Percentiles rank a stretch among this genome's conserved stretches.
Conservation (phyloP, 2,113 vertebrate genomes). For the Phylloscopus whistleri region DNA sequence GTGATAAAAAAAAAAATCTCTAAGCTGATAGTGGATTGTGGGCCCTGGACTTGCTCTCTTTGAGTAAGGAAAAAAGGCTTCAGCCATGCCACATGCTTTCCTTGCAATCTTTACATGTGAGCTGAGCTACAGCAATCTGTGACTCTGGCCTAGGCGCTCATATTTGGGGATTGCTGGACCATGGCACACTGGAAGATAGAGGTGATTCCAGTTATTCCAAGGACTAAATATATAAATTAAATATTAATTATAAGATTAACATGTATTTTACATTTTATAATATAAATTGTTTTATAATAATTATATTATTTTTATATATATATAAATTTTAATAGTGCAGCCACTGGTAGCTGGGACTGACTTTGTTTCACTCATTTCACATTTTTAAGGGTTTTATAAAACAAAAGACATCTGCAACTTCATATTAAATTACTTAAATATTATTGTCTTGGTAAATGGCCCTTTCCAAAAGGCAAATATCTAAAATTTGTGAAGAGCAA, state of each 20-base stretch:
- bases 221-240: neutral
- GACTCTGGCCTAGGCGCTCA: neutral
- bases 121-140: neutral
- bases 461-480: neutral
- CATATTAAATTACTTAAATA: neutral
- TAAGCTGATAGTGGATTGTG: neutral
- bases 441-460: neutral
- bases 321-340: neutral
- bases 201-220: neutral
- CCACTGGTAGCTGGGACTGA: neutral
- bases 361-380: neutral
- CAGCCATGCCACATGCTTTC: neutral
- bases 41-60: neutral
- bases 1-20: neutral
- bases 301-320: too few relatives aligned
- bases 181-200: neutral
- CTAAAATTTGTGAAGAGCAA: neutral
- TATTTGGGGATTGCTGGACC: neutral
- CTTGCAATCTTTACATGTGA: accelerated
- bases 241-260: neutral
- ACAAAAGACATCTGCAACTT: neutral
- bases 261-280: neutral
- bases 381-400: neutral
- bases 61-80: neutral
- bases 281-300: neutral